Base-by-base conservation (phyloP, 23 tunicate species). In the Halocynthia aurantium region DNA sequence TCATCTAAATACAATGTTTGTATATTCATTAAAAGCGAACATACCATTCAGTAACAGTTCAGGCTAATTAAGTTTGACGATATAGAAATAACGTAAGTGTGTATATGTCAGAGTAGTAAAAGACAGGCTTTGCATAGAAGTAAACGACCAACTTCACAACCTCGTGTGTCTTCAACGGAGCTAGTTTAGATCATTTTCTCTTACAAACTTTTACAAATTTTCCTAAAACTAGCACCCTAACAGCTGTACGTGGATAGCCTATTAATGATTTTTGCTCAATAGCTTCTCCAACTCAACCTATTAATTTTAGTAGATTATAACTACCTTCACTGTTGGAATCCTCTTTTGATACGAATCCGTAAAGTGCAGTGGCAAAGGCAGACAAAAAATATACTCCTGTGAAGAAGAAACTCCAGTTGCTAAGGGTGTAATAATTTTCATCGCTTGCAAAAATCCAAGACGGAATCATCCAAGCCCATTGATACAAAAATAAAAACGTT, bases 381-480 rank as follows among this genome's bases (percentile, higher is more conserved):
- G 31, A 52, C 22, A 74, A 7, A 74, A 18, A 74, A 18, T 74
- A 74, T 13, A 74, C 10, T 12, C 78, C 78, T 44, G 78, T 74
- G 4, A 74, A 74, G 56, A 74, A 74, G 18, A 74, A 53, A 74
- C 78, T 74, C 78, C 78, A 74, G 21, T 74, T 74, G 17, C 60
- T 74, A 7, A 54, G 60, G 5, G 78, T 74, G 21, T 74, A 74
- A 11, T 52, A 52, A 56, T 53, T 20, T 1, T 6, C 62, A 8
- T 20, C 60, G 11, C 18, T n/a, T 18, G 78, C 78, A 20, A 74
- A 74, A 8, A 54, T 64, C 78, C 78, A 74, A 12, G 64, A 20
- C 56, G 78, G 64, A 17, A 74, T 74, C 22, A 74, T 8, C 78
- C 78, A 74, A 21, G 64, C 78, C 78, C 78, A 74, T 62, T 74